Evolutionary conservation across 2,888 invertebrate species (phyloP), one percentile per base, ranked within the genome.

Genomic region (Cephus spinipes): DNA sequence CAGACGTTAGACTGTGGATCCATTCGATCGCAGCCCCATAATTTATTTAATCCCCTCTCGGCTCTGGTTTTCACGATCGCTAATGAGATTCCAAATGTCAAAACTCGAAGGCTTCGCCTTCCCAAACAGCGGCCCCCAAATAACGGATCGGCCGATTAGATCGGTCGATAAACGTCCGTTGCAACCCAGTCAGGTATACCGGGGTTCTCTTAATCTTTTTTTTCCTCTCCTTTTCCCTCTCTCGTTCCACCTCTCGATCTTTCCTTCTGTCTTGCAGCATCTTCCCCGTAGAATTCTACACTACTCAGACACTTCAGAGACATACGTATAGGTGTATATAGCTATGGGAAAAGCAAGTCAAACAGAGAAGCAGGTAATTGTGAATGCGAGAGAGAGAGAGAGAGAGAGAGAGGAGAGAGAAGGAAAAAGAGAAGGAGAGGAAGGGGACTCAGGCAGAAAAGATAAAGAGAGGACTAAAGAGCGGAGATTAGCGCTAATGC

Each of bases 1-100:
- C 55, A 55, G 55, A 55, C 55, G 55, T 23, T 55, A 23, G 55
- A 23, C 9, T 9, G 23, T 55, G 55, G 55, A 55, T 55, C 55
- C 55, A 9, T 23, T 9, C 55, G 55, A 55, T 55, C 55, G 23
- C 55, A 15, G 55, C 55, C 23, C 55, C 2, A 6, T 78, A 78
- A 83, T 83, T 80, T 80, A 78, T 78, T 80, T 83, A 81, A 81
- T 83, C 83, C 79, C 76, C 75, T 76, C 76, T 73, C 73, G 81
- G 79, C 78, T 12, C 81, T 80, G 83, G 79, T 84, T 89, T 87
- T 89, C 88, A 88, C 87, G 89, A 89, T 89, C 88, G 87, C 87
- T 91, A 91, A 91, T 91, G 90, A 91, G 90, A 91, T 91, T 90
- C 90, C 85, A 88, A 87, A 89, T 89, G 90, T 91, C 91, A 91